Conservation (phyloP, 2,888 invertebrate genomes). For the Acheta domesticus region DNA sequence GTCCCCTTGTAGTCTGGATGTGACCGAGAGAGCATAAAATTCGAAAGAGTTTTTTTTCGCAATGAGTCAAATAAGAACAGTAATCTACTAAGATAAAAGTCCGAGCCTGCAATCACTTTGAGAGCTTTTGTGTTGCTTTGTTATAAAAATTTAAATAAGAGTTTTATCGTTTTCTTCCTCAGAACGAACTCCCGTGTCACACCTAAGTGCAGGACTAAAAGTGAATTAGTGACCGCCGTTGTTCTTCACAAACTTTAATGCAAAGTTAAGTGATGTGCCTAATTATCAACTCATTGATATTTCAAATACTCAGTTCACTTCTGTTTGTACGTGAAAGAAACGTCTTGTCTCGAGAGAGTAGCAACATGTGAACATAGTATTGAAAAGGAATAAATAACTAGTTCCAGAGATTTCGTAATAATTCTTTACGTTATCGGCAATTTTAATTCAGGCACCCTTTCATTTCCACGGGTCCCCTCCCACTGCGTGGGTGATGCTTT, state of each 20-base stretch:
- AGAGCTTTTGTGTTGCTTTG: slow-evolving; percentile 8
- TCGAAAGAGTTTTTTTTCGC: not conserved
- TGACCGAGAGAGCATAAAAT: slow-evolving; percentile 5
- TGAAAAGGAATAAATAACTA: too few relatives aligned
- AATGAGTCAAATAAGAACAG: not conserved
- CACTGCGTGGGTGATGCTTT: not conserved
- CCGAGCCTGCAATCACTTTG: not conserved
- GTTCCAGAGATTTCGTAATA: too few relatives aligned
- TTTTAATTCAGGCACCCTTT: too few relatives aligned
- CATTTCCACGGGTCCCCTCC: not conserved
- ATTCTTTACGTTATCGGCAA: too few relatives aligned
- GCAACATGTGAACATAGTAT: too few relatives aligned
- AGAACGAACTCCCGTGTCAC: not conserved
- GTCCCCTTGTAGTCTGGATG: not conserved
- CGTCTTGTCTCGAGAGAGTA: too few relatives aligned
- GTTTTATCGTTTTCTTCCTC: slow-evolving; percentile 18
- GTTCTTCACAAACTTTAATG: not conserved
- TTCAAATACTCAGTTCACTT: not conserved
- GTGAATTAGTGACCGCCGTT: not conserved
- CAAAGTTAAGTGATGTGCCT: not conserved
- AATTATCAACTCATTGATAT: not conserved
- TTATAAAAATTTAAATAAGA: not conserved
- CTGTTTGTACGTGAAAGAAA: too few relatives aligned
- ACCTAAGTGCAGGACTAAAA: slow-evolving; percentile 6
- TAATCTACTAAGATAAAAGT: not conserved